Base-by-base conservation (phyloP, 2,113 vertebrate genomes). In the Melanostigma gelatinosum region DNA sequence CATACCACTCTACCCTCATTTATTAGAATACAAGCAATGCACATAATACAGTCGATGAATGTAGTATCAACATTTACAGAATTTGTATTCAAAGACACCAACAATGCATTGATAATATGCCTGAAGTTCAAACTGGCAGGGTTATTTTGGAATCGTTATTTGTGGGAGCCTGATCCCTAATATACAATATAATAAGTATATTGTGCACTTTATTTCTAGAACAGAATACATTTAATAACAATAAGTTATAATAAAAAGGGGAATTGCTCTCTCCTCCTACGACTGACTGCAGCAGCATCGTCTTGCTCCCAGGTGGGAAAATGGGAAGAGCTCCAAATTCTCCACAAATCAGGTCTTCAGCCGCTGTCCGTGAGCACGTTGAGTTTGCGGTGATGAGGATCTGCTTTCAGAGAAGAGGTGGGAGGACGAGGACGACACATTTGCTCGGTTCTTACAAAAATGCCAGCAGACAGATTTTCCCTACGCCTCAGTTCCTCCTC, bases 361-460 rank as follows among this genome's bases (percentile, higher is more conserved):
- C 52, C 61, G 0, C 78, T 46, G 20, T 57, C 44, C n/a, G 32
- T 29, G 66, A 75, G 24, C 72, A 34, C 15, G 1, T 32, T 27
- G 77, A 64, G 11, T 72, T 66, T 9, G 22, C 32, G 10, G 72
- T 36, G 38, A 88, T 83, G 50, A 75, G 75, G 64, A 70, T 85
- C 84, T 89, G 89, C 82, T 83, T 50, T 70, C 32, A 62, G 55
- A 18, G 67, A n/a, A 18, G 72, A 79, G 55, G 50, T 61, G 65
- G 66, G 29, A 29, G 29, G 29, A 29, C 2, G 29, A 29, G 27
- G 42, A 66, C 42, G 48, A 75, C 61, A 50, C 40, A 65, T 57
- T 67, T 13, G 20, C 22, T 58, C 3, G 1, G 34, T 22, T 54
- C 73, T 54, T 27, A 34, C n/a, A 75, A 67, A 77, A 78, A 24